Conservation (phyloP, 2,113 vertebrate species). For the Tursiops truncatus region DNA sequence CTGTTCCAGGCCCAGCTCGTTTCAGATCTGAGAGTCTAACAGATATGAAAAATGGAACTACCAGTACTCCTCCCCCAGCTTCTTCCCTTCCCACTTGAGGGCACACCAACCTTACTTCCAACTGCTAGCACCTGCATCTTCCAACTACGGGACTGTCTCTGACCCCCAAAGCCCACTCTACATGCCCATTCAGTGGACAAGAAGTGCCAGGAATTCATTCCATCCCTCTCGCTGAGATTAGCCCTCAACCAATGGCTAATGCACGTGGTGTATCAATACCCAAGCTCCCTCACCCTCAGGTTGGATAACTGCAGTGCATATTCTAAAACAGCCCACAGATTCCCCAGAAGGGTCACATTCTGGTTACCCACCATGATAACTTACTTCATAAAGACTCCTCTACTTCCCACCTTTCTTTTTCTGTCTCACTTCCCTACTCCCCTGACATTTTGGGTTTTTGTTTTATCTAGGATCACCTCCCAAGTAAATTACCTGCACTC, state of each 20-base stretch:
- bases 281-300: neutral
- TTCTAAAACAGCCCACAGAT: neutral
- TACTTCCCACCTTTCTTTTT: neutral
- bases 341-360: neutral
- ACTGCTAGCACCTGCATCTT: neutral
- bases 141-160: neutral
- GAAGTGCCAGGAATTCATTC: neutral
- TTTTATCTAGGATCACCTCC: neutral
- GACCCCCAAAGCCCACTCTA: neutral
- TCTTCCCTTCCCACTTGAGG: neutral
- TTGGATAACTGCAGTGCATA: neutral
- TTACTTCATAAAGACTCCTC: neutral
- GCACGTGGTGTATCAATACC: neutral
- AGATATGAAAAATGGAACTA: neutral
- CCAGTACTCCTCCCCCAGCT: neutral
- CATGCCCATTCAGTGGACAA: too few relatives aligned
- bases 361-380: neutral
- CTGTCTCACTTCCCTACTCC: neutral
- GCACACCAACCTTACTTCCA: neutral
- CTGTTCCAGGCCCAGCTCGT: neutral
- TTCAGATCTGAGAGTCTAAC: neutral
- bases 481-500: neutral
- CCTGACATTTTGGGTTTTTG: neutral
- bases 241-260: neutral
- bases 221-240: neutral